phyloP scores from a whole-genome alignment of 2,797 vertebrate genomes.

The Meda fulgida region DNA sequence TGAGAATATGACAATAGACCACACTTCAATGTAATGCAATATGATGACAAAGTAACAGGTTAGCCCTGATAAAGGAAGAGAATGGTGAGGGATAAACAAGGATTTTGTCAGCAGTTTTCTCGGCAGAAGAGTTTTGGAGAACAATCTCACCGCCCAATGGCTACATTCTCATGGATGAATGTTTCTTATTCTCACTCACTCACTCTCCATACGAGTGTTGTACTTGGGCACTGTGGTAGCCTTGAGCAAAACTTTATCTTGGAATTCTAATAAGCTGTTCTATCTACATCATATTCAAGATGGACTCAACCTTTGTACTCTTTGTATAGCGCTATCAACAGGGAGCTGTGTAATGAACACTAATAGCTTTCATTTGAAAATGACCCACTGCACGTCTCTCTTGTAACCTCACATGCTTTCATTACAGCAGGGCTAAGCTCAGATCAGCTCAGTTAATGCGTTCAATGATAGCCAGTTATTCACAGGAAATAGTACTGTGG shows the following conservation, averaged over 20 bases:
- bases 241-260: conserved; percentile 57
- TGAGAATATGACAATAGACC: conserved; percentile 14
- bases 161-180: conserved; percentile 2
- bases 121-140: neutral
- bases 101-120: conserved; percentile 23
- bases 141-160: neutral
- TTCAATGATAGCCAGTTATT: conserved; percentile 15
- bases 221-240: conserved; percentile 41
- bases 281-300: conserved; percentile 60
- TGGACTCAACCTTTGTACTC: conserved; percentile 38
- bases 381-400: conserved; percentile 47
- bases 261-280: conserved; percentile 65
- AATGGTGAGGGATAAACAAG: neutral
- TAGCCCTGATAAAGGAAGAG: neutral
- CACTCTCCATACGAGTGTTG: neutral
- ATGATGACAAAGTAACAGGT: conserved; percentile 1
- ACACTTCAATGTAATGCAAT: neutral
- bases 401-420: conserved; percentile 39
- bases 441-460: conserved; percentile 25
- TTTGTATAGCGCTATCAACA: conserved; percentile 35
- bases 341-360: conserved; percentile 42
- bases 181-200: neutral
- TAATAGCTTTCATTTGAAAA: conserved; percentile 52
- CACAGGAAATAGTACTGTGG: conserved; percentile 9
- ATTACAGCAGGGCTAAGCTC: conserved; percentile 43